Evolutionary conservation across 2,113 vertebrate genomes (phyloP).

Genomic region (Marmota flaviventris): DNA sequence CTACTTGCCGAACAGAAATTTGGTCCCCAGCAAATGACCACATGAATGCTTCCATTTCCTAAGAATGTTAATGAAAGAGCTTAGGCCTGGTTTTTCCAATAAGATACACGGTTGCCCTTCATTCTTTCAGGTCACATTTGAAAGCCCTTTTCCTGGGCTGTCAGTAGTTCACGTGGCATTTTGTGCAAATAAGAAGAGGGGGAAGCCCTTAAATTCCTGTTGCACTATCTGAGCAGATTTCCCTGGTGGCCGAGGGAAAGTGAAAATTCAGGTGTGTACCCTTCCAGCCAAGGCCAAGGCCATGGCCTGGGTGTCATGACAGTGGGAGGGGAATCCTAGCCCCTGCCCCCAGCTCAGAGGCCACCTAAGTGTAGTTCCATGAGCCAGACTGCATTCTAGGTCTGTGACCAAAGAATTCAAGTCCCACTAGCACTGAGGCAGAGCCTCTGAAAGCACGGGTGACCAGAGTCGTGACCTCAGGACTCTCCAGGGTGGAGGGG

Average conservation of each 20-base stretch:
- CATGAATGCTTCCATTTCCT: rapidly evolving
- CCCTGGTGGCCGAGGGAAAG: neutral
- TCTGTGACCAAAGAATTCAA: neutral
- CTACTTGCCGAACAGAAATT: neutral
- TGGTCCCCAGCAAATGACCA: neutral
- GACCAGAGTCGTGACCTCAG: neutral
- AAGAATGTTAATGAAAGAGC: neutral
- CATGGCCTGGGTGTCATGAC: rapidly evolving
- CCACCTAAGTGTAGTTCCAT: neutral
- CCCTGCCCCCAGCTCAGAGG: neutral
- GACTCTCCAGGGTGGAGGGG: neutral
- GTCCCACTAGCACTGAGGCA: neutral
- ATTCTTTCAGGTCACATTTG: neutral
- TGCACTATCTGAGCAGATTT: neutral
- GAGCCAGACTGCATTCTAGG: neutral
- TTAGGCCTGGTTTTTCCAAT: neutral
- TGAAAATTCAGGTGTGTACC: rapidly evolving
- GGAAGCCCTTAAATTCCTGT: neutral
- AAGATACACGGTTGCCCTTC: neutral
- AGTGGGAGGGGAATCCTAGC: no score
- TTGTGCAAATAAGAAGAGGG: neutral
- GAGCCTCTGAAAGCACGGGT: neutral
- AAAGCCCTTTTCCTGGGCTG: neutral
- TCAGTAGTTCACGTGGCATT: neutral
- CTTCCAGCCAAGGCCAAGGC: neutral